Base-by-base conservation (phyloP, 1,140 invertebrate species). In the Zophobas atratus region DNA sequence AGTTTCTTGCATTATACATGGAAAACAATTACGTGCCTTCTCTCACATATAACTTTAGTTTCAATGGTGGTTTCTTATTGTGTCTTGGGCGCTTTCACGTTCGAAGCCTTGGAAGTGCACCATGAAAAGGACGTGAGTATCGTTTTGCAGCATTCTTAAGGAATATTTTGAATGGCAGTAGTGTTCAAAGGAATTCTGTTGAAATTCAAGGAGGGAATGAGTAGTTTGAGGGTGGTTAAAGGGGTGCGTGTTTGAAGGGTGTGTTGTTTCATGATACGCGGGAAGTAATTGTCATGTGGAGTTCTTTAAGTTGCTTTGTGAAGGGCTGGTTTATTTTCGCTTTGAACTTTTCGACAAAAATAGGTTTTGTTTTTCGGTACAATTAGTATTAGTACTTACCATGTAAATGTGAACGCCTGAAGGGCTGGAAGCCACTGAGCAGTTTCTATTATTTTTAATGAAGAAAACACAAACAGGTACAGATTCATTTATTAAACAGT, bases 51-150 rank as follows among this genome's bases (percentile, higher is more conserved):
- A 79, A 93, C 95, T 79, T 90, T 97, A 70, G 92, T 97, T 77
- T 93, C 95, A 39, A 88, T 96, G 82, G 95, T 97, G 57, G 94
- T 97, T 63, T 92, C 94, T 36, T 98, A 98, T 86, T 97, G 96
- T 86, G 91, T 97, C 78, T 90, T 96, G 49, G 96, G 96, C 4
- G 96, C 95, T 4, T 93, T 94, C 82, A 93, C 94, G 20, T 97
- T 98, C 87, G 92, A 94, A 84, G 88, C 88, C n/a, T 87, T 97
- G 56, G 96, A 97, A 85, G 88, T 90, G 0, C 88, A 91, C 6
- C 90, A 96, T 83, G 95, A 97, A 86, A 90, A 89, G 80, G 88
- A 93, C 86, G 94, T 95, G 86, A 89, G 87, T 83, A 67, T 41
- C 60, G 60, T 33, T 67, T 67, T 34, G 38, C 60, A 33, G 60